Percentiles rank a stretch among this genome's conserved stretches.
Conservation (phyloP, 2,113 vertebrate species). For the Oreotrochilus melanogaster region DNA sequence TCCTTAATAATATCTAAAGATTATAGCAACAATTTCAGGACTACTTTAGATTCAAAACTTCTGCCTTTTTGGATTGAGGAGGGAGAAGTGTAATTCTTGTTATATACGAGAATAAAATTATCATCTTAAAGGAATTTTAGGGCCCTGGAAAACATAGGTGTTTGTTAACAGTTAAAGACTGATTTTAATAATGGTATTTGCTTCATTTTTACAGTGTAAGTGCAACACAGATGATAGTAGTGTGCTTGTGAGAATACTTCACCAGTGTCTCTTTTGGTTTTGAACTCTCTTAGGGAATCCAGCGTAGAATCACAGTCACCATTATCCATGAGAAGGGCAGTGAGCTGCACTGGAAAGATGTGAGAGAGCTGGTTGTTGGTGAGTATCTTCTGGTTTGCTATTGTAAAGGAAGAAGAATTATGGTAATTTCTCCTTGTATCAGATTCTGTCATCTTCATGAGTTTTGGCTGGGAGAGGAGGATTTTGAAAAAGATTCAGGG, state of each 20-base stretch:
- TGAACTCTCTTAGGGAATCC: constrained; percentile 87
- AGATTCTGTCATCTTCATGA: neutral
- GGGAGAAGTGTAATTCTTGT: neutral
- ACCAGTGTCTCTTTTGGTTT: neutral
- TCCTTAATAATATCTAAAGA: neutral
- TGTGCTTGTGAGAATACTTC: neutral
- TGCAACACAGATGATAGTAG: neutral
- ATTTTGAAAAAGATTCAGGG: neutral
- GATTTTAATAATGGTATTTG: neutral
- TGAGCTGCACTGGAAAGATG: constrained; percentile 97
- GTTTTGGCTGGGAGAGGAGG: neutral
- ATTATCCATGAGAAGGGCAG: constrained; percentile 97
- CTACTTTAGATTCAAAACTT: neutral
- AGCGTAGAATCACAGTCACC: constrained; percentile 94
- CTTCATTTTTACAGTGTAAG: neutral
- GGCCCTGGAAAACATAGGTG: neutral
- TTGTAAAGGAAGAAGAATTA: neutral
- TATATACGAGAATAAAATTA: neutral
- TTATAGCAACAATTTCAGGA: rapidly evolving
- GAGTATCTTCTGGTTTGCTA: constrained; percentile 60
- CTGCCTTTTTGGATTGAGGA: neutral
- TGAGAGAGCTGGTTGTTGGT: constrained; percentile 96
- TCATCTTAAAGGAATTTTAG: neutral
- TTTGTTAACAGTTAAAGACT: neutral
- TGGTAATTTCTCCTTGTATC: neutral